These are phyloP conservation scores for Pipistrellus pygmaeus DNA, from an alignment of 2,797 vertebrate species.

Conservation along the genomic window DNA sequence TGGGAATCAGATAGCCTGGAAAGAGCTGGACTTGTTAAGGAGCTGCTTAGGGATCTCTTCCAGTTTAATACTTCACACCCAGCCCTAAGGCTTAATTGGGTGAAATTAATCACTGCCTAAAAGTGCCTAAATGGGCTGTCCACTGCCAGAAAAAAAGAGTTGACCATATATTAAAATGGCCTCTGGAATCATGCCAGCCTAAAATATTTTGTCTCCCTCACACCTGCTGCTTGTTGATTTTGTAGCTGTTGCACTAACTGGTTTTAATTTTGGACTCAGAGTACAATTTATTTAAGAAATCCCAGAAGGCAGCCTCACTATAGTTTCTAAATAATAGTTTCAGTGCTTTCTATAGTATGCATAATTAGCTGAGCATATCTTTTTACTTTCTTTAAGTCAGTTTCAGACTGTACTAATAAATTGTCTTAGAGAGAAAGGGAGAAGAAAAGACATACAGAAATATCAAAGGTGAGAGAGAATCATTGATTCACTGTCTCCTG, in stretches of 20 bases:
- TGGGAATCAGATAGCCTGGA: neutral
- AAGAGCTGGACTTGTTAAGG: neutral
- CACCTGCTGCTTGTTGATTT: neutral
- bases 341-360: neutral
- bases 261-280: neutral
- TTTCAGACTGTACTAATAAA: neutral
- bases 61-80: neutral
- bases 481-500: neutral
- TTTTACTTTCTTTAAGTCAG: constrained; percentile 7
- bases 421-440: neutral
- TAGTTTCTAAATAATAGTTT: neutral
- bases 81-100: neutral
- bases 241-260: neutral
- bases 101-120: neutral
- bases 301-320: neutral
- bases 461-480: neutral
- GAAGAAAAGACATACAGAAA: neutral
- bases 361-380: neutral
- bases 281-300: neutral
- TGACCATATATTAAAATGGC: neutral
- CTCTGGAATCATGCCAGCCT: neutral
- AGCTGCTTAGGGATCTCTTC: neutral
- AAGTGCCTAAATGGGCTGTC: neutral
- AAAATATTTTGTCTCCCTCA: neutral
- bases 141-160: neutral